Conservation (phyloP, 2,888 invertebrate genomes). For the Eristalis pertinax region DNA sequence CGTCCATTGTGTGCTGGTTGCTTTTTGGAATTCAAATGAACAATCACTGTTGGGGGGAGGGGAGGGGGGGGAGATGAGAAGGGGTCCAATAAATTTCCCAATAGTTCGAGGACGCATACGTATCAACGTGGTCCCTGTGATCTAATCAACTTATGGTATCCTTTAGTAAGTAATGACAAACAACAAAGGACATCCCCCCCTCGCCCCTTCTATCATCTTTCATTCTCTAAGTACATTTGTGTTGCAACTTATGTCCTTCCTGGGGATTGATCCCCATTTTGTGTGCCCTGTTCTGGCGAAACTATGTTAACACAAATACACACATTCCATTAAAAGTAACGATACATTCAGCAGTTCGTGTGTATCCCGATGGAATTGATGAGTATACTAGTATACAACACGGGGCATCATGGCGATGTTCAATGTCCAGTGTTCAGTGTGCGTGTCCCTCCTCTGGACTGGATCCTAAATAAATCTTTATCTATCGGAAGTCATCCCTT, state of each 20-base stretch:
- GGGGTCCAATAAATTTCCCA: slow-evolving; percentile 1
- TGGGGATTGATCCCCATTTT: slow-evolving; percentile 18
- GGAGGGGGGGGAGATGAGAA: background rate
- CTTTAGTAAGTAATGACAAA: slow-evolving; percentile 42
- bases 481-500: slow-evolving; percentile 11
- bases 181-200: background rate
- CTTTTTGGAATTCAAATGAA: background rate
- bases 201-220: slow-evolving; percentile 9
- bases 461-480: slow-evolving; percentile 49
- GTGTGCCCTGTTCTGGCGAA: slow-evolving; percentile 12
- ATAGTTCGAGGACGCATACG: background rate
- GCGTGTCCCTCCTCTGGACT: slow-evolving; percentile 1
- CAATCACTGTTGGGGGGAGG: too few species aligned
- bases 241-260: slow-evolving; percentile 45
- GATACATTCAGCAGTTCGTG: slow-evolving; percentile 21
- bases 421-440: background rate
- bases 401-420: background rate
- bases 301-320: slow-evolving; percentile 50
- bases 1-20: background rate
- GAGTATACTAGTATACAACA: background rate
- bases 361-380: slow-evolving; percentile 13
- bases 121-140: background rate
- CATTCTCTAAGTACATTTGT: slow-evolving; percentile 45
- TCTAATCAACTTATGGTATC: slow-evolving; percentile 29
- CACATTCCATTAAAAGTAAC: slow-evolving; percentile 64